phyloP scores from a whole-genome alignment of 2,113 vertebrate species.

The Pavo muticus region DNA sequence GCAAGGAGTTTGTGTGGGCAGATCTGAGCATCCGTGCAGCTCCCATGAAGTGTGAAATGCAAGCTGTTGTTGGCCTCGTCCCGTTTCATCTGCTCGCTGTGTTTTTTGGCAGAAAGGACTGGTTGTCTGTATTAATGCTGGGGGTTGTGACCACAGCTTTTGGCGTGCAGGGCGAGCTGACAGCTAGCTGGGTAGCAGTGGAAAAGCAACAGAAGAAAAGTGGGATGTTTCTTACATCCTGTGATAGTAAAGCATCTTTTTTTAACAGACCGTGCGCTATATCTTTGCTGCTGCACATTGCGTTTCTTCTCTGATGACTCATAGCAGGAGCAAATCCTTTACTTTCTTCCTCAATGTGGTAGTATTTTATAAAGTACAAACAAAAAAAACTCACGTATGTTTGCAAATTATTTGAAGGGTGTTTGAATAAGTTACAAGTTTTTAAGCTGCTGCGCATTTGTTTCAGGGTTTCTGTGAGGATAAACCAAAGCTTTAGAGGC shows the following conservation, averaged over 20 bases:
- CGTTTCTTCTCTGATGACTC: conserved; percentile 4
- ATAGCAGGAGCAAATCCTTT: background rate
- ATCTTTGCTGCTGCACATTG: background rate
- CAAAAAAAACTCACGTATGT: background rate
- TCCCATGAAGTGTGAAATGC: background rate
- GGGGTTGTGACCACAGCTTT: background rate
- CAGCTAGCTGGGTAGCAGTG: background rate
- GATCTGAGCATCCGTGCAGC: background rate
- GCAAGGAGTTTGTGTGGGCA: background rate
- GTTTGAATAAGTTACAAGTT: background rate
- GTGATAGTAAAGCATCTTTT: background rate
- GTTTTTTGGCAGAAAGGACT: background rate
- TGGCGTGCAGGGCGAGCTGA: background rate
- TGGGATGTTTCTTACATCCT: background rate
- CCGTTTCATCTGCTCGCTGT: background rate
- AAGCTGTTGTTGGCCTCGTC: background rate
- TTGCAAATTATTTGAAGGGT: background rate
- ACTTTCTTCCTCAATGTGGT: background rate
- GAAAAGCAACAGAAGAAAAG: conserved; percentile 1
- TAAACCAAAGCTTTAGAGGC: background rate
- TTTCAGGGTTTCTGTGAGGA: background rate
- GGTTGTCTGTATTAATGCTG: background rate
- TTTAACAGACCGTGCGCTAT: fast-evolving
- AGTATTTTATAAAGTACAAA: background rate
- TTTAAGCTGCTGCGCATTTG: background rate